phyloP scores from a whole-genome alignment of 2,888 invertebrate genomes.

The Pachycephus smyrnensis region DNA sequence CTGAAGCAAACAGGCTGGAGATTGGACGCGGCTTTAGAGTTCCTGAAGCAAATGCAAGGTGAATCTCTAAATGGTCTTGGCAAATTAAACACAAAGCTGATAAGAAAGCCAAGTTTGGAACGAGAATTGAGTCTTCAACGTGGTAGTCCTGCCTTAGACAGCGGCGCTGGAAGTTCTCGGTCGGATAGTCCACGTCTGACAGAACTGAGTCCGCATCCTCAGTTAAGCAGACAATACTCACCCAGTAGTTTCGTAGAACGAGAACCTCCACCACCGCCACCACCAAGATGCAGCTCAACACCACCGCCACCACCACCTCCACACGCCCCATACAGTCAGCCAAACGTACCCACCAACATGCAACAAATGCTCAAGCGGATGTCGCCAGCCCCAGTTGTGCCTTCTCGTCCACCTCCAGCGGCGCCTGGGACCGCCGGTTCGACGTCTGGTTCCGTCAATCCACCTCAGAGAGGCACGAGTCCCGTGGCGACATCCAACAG shows the following conservation, averaged over 20 bases:
- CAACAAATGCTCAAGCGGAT: slow-evolving; percentile 82
- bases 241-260: slow-evolving; percentile 73
- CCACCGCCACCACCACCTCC: slow-evolving; percentile 74
- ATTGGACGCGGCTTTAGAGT: slow-evolving; percentile 78
- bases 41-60: slow-evolving; percentile 74
- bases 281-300: slow-evolving; percentile 80
- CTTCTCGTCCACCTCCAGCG: slow-evolving; percentile 76
- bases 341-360: slow-evolving; percentile 75
- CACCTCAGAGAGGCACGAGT: slow-evolving; percentile 78
- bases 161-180: slow-evolving; percentile 88
- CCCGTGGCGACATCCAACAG: slow-evolving; percentile 72
- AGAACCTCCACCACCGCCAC: slow-evolving; percentile 78
- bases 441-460: slow-evolving; percentile 57
- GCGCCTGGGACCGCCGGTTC: slow-evolving; percentile 67
- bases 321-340: slow-evolving; percentile 67
- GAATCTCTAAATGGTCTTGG: slow-evolving; percentile 73
- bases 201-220: slow-evolving; percentile 73
- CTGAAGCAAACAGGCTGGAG: slow-evolving; percentile 79
- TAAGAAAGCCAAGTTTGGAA: slow-evolving; percentile 89
- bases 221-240: slow-evolving; percentile 79
- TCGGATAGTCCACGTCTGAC: slow-evolving; percentile 88
- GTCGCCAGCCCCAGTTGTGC: slow-evolving; percentile 80
- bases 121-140: slow-evolving; percentile 81
- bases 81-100: slow-evolving; percentile 75
- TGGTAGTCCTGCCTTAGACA: slow-evolving; percentile 88